A percentile compares a stretch with the other conserved stretches of the same genome.
These are phyloP conservation scores for Cirrhinus molitorella DNA, from an alignment of 2,797 vertebrate species.

Conservation along the genomic window DNA sequence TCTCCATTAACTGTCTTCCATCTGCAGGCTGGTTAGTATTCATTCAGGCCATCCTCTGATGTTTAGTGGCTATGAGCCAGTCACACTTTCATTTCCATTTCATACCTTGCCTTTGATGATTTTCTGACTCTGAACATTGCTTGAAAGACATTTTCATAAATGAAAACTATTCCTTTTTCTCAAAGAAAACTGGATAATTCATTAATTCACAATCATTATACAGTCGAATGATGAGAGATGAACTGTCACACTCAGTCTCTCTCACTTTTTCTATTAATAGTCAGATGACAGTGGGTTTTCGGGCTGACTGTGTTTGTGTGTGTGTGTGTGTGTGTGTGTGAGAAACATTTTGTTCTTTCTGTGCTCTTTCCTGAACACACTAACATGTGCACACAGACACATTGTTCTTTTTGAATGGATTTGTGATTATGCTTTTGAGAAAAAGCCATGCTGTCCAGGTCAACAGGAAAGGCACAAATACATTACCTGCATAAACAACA, in stretches of 20 bases:
- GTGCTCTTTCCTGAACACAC: not conserved
- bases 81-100: conserved; percentile 19
- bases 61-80: conserved; percentile 17
- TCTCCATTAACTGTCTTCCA: conserved; percentile 11
- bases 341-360: conserved; percentile 12
- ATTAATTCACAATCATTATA: conserved; percentile 6
- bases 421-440: not conserved
- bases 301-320: not conserved
- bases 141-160: conserved; percentile 8
- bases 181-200: conserved; percentile 2
- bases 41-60: conserved; percentile 33
- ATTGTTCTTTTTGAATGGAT: conserved; percentile 18
- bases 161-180: conserved; percentile 9
- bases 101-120: conserved; percentile 19
- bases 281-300: conserved; percentile 10
- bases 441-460: not conserved
- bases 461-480: not conserved
- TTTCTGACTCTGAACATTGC: not conserved
- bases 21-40: conserved; percentile 35
- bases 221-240: not conserved
- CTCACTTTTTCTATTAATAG: conserved; percentile 31
- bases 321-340: not conserved
- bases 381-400: not conserved
- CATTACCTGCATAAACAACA: not conserved
- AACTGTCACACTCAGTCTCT: conserved; percentile 11